phyloP scores from a whole-genome alignment of 2,113 vertebrate genomes.

The Notarius quadriscutis region DNA sequence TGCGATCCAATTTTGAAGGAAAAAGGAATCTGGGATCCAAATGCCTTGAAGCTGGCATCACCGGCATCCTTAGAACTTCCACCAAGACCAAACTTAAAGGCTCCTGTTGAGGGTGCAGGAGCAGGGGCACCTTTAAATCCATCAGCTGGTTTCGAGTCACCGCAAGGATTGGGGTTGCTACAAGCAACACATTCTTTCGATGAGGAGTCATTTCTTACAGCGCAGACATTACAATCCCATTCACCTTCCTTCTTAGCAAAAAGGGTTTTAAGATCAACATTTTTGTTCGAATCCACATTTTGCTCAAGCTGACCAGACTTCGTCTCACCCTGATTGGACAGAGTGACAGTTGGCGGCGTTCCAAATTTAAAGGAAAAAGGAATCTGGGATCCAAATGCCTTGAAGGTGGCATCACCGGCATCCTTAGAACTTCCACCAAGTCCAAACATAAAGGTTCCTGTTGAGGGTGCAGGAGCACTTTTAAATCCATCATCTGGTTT shows the following conservation, averaged over 20 bases:
- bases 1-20: slow-evolving; percentile 75
- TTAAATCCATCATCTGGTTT: slow-evolving; percentile 58
- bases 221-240: slow-evolving; percentile 79
- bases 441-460: slow-evolving; percentile 65
- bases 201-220: slow-evolving; percentile 70
- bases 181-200: slow-evolving; percentile 76
- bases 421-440: slow-evolving; percentile 69
- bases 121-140: slow-evolving; percentile 58
- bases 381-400: slow-evolving; percentile 64
- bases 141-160: neutral
- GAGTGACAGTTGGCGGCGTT: slow-evolving; percentile 34
- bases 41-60: slow-evolving; percentile 60
- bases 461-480: slow-evolving; percentile 32
- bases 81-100: slow-evolving; percentile 74
- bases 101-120: slow-evolving; percentile 12
- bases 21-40: slow-evolving; percentile 61
- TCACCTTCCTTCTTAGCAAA: slow-evolving; percentile 71
- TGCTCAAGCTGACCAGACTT: neutral
- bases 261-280: no score
- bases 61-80: slow-evolving; percentile 59
- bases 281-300: no score
- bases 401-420: slow-evolving; percentile 51
- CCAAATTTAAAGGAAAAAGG: slow-evolving; percentile 75
- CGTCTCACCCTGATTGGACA: slow-evolving; percentile 24
- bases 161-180: slow-evolving; percentile 49